Conservation (phyloP, 2,888 invertebrate genomes). For the Rhyacophila evoluta region DNA sequence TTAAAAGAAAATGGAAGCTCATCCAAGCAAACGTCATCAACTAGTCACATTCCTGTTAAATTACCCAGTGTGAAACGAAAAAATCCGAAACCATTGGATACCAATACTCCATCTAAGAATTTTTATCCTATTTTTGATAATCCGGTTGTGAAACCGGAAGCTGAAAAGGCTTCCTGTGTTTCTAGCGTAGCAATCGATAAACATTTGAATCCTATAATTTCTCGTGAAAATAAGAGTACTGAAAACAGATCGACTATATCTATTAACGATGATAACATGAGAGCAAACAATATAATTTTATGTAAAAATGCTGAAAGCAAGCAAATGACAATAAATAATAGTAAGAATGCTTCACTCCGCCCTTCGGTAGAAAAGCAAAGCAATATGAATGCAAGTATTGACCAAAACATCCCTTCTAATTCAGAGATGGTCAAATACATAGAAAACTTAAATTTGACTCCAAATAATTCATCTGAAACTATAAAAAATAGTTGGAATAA, state of each 20-base stretch:
- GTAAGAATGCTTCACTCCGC: neutral
- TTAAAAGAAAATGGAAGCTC: constrained; percentile 25
- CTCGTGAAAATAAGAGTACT: neutral
- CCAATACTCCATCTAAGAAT: neutral
- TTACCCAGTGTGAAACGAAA: neutral
- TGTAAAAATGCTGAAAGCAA: neutral
- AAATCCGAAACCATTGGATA: neutral
- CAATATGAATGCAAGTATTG: neutral
- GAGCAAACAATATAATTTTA: neutral
- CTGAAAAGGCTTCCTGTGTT: neutral
- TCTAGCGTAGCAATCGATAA: neutral
- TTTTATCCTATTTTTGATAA: constrained; percentile 27
- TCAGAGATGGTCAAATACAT: neutral
- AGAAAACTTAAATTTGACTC: neutral
- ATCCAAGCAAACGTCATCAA: neutral
- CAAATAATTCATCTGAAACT: neutral
- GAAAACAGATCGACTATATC: neutral
- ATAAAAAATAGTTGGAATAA: neutral
- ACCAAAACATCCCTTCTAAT: neutral
- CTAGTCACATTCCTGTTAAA: constrained; percentile 32
- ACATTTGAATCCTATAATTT: neutral
- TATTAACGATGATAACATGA: neutral
- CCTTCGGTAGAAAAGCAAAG: neutral
- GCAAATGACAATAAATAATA: constrained; percentile 9
- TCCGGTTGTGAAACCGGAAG: neutral